Percentiles rank a stretch among this genome's conserved stretches.
phyloP scores from a whole-genome alignment of 2,888 invertebrate species.

The Lycia hirtaria region DNA sequence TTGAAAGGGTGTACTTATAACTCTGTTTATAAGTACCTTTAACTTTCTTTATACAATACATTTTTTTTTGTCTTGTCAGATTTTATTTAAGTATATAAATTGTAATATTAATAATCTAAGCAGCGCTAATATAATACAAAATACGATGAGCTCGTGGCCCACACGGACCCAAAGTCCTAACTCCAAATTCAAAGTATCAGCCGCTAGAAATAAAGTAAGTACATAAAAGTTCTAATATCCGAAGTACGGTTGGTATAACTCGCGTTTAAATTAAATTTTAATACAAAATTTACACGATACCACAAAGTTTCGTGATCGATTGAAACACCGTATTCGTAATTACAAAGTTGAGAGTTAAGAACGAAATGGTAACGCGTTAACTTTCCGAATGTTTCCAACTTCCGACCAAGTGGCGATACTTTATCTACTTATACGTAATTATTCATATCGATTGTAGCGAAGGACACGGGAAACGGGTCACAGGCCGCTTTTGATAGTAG shows the following conservation, averaged over 20 bases:
- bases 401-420: conserved; percentile 32
- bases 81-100: background rate
- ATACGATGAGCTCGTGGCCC: too few relatives aligned
- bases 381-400: conserved; percentile 34
- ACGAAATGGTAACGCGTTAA: conserved; percentile 35
- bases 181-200: too few relatives aligned
- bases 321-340: conserved; percentile 24
- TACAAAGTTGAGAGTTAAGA: conserved; percentile 25
- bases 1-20: conserved; percentile 30
- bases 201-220: background rate
- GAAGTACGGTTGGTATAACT: background rate
- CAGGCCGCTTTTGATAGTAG: conserved; percentile 62
- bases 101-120: background rate
- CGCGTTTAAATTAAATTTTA: conserved; percentile 22
- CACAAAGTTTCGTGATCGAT: conserved; percentile 29
- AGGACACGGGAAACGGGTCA: conserved; percentile 62
- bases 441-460: conserved; percentile 62
- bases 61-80: conserved; percentile 1
- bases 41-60: conserved; percentile 13
- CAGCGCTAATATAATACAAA: too few relatives aligned
- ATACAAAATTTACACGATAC: conserved; percentile 21
- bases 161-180: too few relatives aligned
- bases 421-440: conserved; percentile 48
- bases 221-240: background rate
- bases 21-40: conserved; percentile 10